Base-by-base conservation (phyloP, 1,140 invertebrate species). In the Brachionus angularis region DNA sequence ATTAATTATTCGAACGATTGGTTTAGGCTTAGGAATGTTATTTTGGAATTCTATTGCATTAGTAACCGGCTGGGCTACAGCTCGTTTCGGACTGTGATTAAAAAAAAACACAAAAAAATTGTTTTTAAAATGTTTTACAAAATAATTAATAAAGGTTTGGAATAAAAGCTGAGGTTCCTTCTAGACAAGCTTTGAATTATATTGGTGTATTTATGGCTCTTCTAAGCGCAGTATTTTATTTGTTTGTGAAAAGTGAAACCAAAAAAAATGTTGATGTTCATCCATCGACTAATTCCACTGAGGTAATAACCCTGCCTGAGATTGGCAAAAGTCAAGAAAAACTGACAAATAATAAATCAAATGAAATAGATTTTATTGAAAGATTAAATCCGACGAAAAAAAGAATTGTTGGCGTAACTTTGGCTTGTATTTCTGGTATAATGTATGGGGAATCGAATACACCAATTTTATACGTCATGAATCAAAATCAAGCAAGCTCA, bases 1-100 rank as follows among this genome's bases (percentile, higher is more conserved):
- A 29, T 78, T 80, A 5, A 81, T 83, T 61, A 78, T 83, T 34
- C 77, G 81, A 62, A 79, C 79, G 0, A 77, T 83, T 64, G 82
- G 82, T 4, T 73, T 83, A 62, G 80, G 80, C 3, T 72, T 83
- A 3, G 81, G 81, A 1, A 72, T 83, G 47, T 79, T 82, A 71
- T 76, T 82, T 16, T 83, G 81, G 81, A 79, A 76, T 8, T 76
- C 78, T 33, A 73, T 77, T 39, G 80, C 79, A 58, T 75, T 83
- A n/a, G 72, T 83, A 5, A 75, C 74, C 73, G 82, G 82, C 39
- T 75, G 74, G 74, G 74, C 74, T 0, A 72, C 31, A 67, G 74
- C 47, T 53, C 73, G 74, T 53, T 67, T 72, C 33, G 53, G 71
- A 21, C 36, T 14, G 1, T n/a, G n/a, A n/a, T n/a, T n/a, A n/a